Evolutionary conservation across 2,888 invertebrate genomes (phyloP).

Genomic region (Graphium colonna): DNA sequence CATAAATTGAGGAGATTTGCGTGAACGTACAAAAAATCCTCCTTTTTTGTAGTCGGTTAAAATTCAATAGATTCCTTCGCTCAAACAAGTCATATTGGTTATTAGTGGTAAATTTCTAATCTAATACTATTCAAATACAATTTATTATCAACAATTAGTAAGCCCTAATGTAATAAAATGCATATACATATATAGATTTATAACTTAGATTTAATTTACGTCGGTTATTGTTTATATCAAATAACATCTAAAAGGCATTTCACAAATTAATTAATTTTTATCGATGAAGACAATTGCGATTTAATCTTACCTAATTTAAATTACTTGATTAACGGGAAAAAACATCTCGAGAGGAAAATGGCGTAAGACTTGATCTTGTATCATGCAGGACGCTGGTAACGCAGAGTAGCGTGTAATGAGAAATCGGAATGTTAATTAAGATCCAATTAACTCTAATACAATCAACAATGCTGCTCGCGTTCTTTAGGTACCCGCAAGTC

Average conservation of each 20-base stretch:
- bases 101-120: no score
- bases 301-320: slow-evolving; percentile 59
- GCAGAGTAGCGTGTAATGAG: slow-evolving; percentile 77
- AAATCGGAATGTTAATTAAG: slow-evolving; percentile 79
- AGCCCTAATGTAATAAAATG: no score
- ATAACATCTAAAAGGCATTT: no score
- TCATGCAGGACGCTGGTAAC: slow-evolving; percentile 68
- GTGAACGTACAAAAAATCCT: no score
- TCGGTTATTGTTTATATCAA: no score
- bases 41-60: no score
- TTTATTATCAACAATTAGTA: no score
- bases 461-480: slow-evolving; percentile 77
- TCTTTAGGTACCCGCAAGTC: slow-evolving; percentile 75
- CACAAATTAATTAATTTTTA: slow-evolving; percentile 27
- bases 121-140: no score
- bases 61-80: no score
- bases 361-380: slow-evolving; percentile 69
- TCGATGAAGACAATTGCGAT: slow-evolving; percentile 32
- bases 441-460: slow-evolving; percentile 80
- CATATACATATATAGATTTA: no score
- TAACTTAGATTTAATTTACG: slow-evolving; percentile 10
- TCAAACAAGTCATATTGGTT: no score
- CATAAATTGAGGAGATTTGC: no score
- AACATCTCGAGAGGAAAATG: slow-evolving; percentile 48
- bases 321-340: slow-evolving; percentile 42